Evolutionary conservation across 2,797 vertebrate genomes (phyloP), one percentile per base, ranked within the genome.

Genomic region (Lepilemur ruficaudatus): DNA sequence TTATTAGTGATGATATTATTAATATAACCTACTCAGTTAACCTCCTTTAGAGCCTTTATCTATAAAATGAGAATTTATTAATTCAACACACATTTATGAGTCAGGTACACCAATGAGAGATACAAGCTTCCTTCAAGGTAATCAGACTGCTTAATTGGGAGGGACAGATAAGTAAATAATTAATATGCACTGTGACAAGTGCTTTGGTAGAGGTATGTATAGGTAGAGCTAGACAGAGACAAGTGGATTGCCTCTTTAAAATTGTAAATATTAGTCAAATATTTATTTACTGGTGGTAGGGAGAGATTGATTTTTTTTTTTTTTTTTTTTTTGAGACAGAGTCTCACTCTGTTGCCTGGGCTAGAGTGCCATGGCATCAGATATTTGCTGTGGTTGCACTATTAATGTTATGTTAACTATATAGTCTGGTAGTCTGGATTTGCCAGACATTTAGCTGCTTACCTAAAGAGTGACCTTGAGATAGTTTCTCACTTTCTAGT

Each of bases 31-130:
- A 30, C 14, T 95, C 63, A 83, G 32, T 95, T 96, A 85, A 93
- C 38, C 57, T 87, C 41, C 91, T 23, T 89, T 73, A 92, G 43
- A 81, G 11, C n/a, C 79, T 75, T 75, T 93, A 79, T 95, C 14
- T 90, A 10, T 86, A 61, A 93, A 85, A 70, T 57, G 50, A 82
- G 20, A 55, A 78, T 92, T 89, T 96, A 80, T 82, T 82, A 96
- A 89, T 52, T 84, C 28, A 85, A 5, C 35, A 96, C 72, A 86
- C 12, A 86, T 72, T 89, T 61, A n/a, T n/a, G 69, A 90, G 59
- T 89, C 65, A 95, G 78, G 32, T 46, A 91, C n/a, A 80, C 38
- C n/a, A 86, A 57, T 80, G 57, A 91, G 50, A 89, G 72, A 32
- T 72, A 81, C 14, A 76, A 88, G 18, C 57, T 6, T 84, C 11